Base-by-base conservation (phyloP, 2,797 vertebrate species). In the Sternotherus odoratus region DNA sequence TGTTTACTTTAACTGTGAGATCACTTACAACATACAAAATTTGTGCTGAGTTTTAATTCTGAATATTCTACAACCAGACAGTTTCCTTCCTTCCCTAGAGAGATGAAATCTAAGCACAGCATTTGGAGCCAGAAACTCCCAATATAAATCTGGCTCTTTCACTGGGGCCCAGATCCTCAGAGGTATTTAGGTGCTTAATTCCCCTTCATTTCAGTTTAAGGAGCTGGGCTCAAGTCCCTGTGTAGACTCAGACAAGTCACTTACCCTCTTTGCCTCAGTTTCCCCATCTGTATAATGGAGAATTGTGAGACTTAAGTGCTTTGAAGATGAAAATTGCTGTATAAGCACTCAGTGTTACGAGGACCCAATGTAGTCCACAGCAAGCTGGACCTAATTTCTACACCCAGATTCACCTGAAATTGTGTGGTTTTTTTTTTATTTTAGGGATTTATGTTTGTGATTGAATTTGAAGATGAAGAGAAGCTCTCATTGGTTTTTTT, bases 381-480 rank as follows among this genome's bases (percentile, higher is more conserved):
- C 78, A 92, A 56, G 46, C 7, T 8, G 8, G 72, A 48, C 13
- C 72, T 75, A 19, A n/a, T 56, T 66, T 77, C 30, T 75, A 43
- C 30, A 28, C 54, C 72, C 43, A 63, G 92, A 60, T 78, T 88
- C 75, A 82, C 83, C 81, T 48, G 63, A 90, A 80, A 77, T 87
- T 53, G 51, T 72, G 49, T 26, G 56, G 82, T 80, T 23, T 36
- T 66, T 66, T 60, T 33, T 10, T 21, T 50, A 49, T 88, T 60
- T 81, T 89, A 5, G 77, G 86, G 93, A 86, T 91, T 30, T 36
- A 74, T 87, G 54, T 23, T 90, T 85, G 28, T 86, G 87, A 92
- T 86, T 83, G 48, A 93, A 87, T 57, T 83, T 39, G 88, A 97
- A 88, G 94, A 88, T 96, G 94, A 92, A 91, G 88, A 92, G 88